Conservation (phyloP, 2,113 vertebrate genomes). For the Polypterus senegalus region DNA sequence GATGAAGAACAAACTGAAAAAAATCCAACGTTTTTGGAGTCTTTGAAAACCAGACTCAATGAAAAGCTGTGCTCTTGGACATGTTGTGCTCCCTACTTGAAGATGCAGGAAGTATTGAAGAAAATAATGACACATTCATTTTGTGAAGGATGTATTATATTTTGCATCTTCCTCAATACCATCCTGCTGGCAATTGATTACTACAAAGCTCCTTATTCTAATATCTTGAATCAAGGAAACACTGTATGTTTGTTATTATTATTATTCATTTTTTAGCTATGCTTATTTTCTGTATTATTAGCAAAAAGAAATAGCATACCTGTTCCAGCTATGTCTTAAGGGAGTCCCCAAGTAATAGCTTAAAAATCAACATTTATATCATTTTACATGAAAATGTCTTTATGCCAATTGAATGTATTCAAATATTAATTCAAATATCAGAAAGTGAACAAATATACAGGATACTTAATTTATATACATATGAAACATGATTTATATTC, state of each 20-base stretch:
- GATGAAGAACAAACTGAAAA: background rate
- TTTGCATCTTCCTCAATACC: slow-evolving; percentile 13
- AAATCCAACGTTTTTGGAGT: background rate
- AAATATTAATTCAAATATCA: no score
- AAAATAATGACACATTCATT: slow-evolving; percentile 4
- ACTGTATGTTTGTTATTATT: slow-evolving; percentile 8
- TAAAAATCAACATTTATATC: no score
- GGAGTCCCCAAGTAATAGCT: no score
- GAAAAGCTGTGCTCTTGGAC: slow-evolving; percentile 8
- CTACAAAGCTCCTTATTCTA: slow-evolving; percentile 11
- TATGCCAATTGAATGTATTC: no score
- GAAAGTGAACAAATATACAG: no score
- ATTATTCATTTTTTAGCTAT: background rate
- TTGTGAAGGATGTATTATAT: slow-evolving; percentile 10
- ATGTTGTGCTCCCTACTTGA: slow-evolving; percentile 8
- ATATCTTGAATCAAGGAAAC: slow-evolving; percentile 9
- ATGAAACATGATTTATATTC: no score
- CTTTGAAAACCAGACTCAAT: slow-evolving; percentile 1
- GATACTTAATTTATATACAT: no score
- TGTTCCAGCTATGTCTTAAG: no score
- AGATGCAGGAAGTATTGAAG: slow-evolving; percentile 2
- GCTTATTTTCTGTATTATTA: no score
- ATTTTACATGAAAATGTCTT: no score
- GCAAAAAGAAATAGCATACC: no score
- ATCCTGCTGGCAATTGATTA: slow-evolving; percentile 12